A percentile compares a stretch with the other conserved stretches of the same genome.
Conservation (phyloP, 2,113 vertebrate genomes). For the Sitta europaea region DNA sequence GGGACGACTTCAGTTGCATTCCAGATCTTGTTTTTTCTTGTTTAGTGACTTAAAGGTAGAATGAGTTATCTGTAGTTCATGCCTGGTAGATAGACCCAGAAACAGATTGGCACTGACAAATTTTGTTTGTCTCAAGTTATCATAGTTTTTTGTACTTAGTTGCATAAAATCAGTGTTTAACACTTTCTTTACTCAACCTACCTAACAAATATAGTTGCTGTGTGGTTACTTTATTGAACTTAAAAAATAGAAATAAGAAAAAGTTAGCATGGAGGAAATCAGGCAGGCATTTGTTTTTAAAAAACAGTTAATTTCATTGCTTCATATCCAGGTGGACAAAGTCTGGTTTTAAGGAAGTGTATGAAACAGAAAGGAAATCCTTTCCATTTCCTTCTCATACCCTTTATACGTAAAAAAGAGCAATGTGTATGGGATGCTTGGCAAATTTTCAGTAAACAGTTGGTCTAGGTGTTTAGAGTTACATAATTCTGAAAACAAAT, state of each 20-base stretch:
- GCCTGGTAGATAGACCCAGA: background rate
- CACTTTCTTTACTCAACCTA: background rate
- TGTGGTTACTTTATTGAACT: background rate
- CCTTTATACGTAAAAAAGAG: background rate
- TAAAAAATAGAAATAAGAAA: background rate
- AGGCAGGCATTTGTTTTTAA: constrained; percentile 9
- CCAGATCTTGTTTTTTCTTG: background rate
- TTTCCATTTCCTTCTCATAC: constrained; percentile 45
- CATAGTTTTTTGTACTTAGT: background rate
- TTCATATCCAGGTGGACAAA: constrained; percentile 36
- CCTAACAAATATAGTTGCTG: background rate
- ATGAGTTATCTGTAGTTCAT: background rate
- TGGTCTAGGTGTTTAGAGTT: constrained; percentile 16
- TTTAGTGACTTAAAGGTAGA: background rate
- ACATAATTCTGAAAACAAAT: background rate
- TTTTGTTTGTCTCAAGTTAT: background rate
- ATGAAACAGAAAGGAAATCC: constrained; percentile 55
- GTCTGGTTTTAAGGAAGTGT: constrained; percentile 33
- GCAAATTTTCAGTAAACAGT: background rate
- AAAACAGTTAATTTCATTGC: background rate
- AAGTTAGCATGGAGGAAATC: background rate
- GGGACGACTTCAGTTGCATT: background rate
- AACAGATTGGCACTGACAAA: background rate
- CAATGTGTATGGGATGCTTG: background rate
- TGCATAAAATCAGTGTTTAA: background rate